Evolutionary conservation across 2,888 invertebrate species (phyloP), one percentile per base, ranked within the genome.

Genomic region (Nomada lathburiana): DNA sequence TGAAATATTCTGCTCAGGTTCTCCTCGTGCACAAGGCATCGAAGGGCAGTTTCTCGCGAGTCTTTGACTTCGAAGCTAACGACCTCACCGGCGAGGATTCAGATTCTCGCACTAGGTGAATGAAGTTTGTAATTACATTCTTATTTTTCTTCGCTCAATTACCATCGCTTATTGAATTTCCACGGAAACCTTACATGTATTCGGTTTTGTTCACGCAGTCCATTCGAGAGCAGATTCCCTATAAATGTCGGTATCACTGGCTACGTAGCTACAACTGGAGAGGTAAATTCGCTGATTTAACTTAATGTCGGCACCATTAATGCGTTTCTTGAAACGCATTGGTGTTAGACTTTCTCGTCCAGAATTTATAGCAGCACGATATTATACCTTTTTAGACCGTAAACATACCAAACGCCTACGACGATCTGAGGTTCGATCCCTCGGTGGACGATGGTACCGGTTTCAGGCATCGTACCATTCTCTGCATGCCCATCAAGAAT

Each of bases 401-500:
- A 85, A 98, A 97, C 94, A 98, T 99, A 91, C 96, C 97, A 75
- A 97, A 98, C 94, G 98, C 98, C 59, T 98, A 98, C 93, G 96
- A 96, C 87, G 98, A 99, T 94, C 95, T 96, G 67, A 95, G 98
- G 86, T 99, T 99, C 94, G 98, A 99, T 94, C 95, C 96, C 0
- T 96, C 96, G 53, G 98, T 98, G 62, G 98, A 98, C 94, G 97
- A 97, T 60, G 96, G 96, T 71, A 96, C 96, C 57, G 96, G 96
- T 81, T 99, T 98, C 95, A 96, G 96, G 90, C 98, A 98, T 94
- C 97, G 96, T 92, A 97, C 97, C 85, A 97, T 99, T 88, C 96
- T 99, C 47, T 98, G 98, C 94, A 98, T 98, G 98, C 98, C 98
- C 71, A 98, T 99, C 91, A 98, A 98, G 94, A 98, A 98, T 94